Evolutionary conservation across 2,888 invertebrate species (phyloP).

Genomic region (Dasysyrphus tricinctus): DNA sequence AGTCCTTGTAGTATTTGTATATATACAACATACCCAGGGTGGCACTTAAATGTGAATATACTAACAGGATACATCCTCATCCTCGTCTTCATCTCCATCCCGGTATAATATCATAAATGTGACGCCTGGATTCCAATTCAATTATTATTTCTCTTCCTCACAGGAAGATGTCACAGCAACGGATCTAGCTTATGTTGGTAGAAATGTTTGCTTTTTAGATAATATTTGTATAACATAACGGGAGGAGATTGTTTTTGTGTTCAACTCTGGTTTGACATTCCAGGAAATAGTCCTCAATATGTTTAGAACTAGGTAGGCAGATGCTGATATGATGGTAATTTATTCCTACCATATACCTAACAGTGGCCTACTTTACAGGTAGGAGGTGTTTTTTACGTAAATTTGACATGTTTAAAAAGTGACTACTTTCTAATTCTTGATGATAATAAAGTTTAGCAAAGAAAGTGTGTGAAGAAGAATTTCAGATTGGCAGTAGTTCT

Average conservation of each 20-base stretch:
- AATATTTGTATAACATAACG: constrained; percentile 36
- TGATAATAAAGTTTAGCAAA: neutral
- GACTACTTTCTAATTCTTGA: neutral
- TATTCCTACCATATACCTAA: neutral
- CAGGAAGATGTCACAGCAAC: constrained; percentile 48
- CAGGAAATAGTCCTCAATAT: constrained; percentile 23
- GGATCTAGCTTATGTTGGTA: constrained; percentile 37
- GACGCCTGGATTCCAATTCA: constrained; percentile 69
- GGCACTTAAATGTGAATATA: constrained; percentile 20
- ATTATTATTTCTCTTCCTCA: constrained; percentile 54
- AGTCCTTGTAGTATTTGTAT: constrained; percentile 3
- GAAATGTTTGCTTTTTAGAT: constrained; percentile 48
- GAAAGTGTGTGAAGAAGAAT: too few relatives aligned
- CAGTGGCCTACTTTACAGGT: neutral
- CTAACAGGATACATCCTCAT: constrained; percentile 1
- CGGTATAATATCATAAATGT: constrained; percentile 60
- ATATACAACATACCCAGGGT: constrained; percentile 4
- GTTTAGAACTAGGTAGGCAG: constrained; percentile 18
- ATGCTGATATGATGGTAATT: constrained; percentile 7
- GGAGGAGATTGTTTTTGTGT: constrained; percentile 33
- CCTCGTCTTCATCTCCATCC: neutral
- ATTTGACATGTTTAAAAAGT: neutral
- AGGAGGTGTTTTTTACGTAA: neutral
- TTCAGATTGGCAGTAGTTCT: too few relatives aligned
- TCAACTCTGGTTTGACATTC: constrained; percentile 28